phyloP scores from a whole-genome alignment of 2,113 vertebrate genomes.

The Callithrix jacchus region DNA sequence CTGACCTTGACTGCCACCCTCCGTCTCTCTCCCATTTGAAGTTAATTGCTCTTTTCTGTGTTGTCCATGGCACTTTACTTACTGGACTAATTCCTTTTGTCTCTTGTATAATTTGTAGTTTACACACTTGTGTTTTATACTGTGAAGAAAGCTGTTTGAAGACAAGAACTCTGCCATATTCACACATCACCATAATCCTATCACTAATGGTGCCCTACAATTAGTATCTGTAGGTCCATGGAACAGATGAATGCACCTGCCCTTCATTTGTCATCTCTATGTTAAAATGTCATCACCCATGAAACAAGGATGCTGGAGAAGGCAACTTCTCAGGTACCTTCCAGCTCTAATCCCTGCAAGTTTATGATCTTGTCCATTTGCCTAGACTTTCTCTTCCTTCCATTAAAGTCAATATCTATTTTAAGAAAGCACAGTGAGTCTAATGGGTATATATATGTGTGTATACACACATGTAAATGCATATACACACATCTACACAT shows the following conservation, averaged over 20 bases:
- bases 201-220: rapidly evolving
- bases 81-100: neutral
- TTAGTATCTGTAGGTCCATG: neutral
- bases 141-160: neutral
- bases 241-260: rapidly evolving
- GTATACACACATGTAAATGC: neutral
- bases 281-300: neutral
- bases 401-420: neutral
- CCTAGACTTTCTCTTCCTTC: neutral
- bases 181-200: neutral
- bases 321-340: rapidly evolving
- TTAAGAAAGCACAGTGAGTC: neutral
- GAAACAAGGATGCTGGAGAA: neutral
- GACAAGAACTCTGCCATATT: neutral
- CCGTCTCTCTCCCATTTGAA: neutral
- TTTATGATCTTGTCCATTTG: neutral
- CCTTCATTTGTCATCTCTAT: rapidly evolving
- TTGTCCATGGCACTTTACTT: neutral
- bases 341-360: rapidly evolving
- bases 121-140: too few species aligned
- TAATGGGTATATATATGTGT: rapidly evolving
- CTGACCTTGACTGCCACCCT: too few species aligned
- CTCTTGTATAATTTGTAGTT: neutral
- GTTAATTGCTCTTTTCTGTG: neutral
- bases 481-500: neutral